Conservation (phyloP, 2,888 invertebrate species). For the Eilema depressum region DNA sequence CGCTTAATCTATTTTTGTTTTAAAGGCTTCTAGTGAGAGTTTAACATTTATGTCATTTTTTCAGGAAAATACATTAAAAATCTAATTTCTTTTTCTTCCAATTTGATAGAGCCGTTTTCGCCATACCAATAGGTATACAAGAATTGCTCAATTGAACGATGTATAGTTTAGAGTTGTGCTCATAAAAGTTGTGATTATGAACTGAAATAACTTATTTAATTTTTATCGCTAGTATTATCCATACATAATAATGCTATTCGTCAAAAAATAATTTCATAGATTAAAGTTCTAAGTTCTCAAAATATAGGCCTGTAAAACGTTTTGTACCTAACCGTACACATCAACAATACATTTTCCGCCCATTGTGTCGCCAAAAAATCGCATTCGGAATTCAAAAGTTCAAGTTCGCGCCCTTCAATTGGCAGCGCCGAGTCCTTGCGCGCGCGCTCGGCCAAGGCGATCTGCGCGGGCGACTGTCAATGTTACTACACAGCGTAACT, state of each 20-base stretch:
- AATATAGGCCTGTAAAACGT: background rate
- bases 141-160: background rate
- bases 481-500: slow-evolving; percentile 79
- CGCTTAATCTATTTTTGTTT: background rate
- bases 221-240: too few species aligned
- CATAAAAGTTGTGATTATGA: too few species aligned
- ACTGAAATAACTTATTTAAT: too few species aligned
- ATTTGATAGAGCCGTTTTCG: background rate
- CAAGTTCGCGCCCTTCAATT: slow-evolving; percentile 69
- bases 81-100: background rate
- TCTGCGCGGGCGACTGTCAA: slow-evolving; percentile 76
- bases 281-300: background rate
- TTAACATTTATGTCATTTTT: background rate
- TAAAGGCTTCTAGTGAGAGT: background rate
- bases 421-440: slow-evolving; percentile 69
- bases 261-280: too few species aligned
- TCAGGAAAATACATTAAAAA: background rate
- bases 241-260: too few species aligned
- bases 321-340: background rate
- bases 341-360: background rate
- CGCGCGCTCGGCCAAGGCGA: slow-evolving; percentile 77
- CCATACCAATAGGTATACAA: background rate
- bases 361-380: slow-evolving; percentile 8
- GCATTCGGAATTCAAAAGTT: slow-evolving; percentile 26
- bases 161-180: too few species aligned